Percentiles rank a stretch among this genome's conserved stretches.
Conservation (phyloP, 2,888 invertebrate genomes). For the Lissocephala sabroskyi region DNA sequence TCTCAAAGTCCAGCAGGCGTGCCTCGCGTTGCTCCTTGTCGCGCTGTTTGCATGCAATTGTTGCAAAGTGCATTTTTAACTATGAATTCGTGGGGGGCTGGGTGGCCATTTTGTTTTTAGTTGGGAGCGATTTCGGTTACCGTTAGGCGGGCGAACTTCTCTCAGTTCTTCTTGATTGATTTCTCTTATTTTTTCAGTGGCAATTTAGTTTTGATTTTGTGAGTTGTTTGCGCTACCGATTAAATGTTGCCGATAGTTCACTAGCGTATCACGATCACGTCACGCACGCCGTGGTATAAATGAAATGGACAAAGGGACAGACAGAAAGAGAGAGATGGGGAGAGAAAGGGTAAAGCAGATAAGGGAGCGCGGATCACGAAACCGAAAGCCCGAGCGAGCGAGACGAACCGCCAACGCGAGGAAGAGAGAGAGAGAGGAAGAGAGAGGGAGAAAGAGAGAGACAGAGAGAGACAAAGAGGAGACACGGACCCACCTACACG, state of each 20-base stretch:
- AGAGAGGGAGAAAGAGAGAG: background rate
- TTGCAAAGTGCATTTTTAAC: slow-evolving; percentile 64
- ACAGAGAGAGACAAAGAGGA: background rate
- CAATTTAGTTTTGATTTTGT: background rate
- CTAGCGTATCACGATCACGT: background rate
- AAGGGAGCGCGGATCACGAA: slow-evolving; percentile 1
- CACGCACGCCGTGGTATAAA: background rate
- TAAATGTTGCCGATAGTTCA: too few relatives aligned
- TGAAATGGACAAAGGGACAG: background rate
- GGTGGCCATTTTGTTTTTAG: slow-evolving; percentile 33
- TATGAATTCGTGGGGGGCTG: slow-evolving; percentile 45
- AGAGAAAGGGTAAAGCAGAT: background rate
- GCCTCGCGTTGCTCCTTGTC: slow-evolving; percentile 72
- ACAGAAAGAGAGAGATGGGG: slow-evolving; percentile 1
- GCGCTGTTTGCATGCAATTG: slow-evolving; percentile 69
- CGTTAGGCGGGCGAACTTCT: too few relatives aligned
- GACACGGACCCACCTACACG: background rate
- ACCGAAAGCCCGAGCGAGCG: background rate
- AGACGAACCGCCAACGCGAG: slow-evolving; percentile 2
- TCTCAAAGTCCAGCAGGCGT: slow-evolving; percentile 71
- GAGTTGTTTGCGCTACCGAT: too few relatives aligned
- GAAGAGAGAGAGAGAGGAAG: slow-evolving; percentile 15
- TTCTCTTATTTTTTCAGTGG: background rate
- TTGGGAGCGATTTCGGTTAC: slow-evolving; percentile 14
- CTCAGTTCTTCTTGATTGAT: background rate